Evolutionary conservation across 2,797 vertebrate species (phyloP), one percentile per base, ranked within the genome.

Genomic region (Gallinago nigripennis): DNA sequence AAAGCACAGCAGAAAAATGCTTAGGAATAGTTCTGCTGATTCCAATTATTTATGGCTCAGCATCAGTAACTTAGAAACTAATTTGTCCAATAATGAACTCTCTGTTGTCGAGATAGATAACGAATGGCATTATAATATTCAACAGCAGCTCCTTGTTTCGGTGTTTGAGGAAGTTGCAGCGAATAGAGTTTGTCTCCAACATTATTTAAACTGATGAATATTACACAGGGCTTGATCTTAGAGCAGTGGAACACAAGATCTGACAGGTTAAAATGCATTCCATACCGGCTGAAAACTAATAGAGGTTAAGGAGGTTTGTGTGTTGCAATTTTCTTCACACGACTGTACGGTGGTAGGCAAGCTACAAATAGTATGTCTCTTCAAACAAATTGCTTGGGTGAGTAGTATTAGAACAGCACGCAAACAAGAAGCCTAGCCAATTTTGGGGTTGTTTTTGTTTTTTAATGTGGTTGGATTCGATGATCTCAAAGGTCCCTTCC

Each of bases 81-180:
- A 97, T 97, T 97, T 97, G 73, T 96, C 88, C 94, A 95, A 39
- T 95, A 97, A 97, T 95, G 95, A 98, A 96, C 80, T 95, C 79
- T 93, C 89, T 95, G 28, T 87, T 94, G 48, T 94, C 75, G 92
- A 92, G 87, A 90, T 93, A 96, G 94, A 91, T 95, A 95, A 90
- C 54, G 95, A 96, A 92, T 86, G 43, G 24, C 58, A n/a, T 90
- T 94, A 81, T 71, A 90, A 81, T 91, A 94, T 92, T 93, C 91
- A 97, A 84, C 65, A 93, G 65, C 76, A 97, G 73, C 76, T 95
- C 89, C 86, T 97, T 87, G 86, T 71, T 96, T 86, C 91, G 78
- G 50, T 89, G 81, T 92, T 96, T 94, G 63, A 90, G 88, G 81
- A 48, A 91, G 89, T 80, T 71, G 48, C 71, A 50, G 12, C 53